These are phyloP conservation scores for Ailuropoda melanoleuca DNA, from an alignment of 2,113 vertebrate genomes.

Conservation along the genomic window DNA sequence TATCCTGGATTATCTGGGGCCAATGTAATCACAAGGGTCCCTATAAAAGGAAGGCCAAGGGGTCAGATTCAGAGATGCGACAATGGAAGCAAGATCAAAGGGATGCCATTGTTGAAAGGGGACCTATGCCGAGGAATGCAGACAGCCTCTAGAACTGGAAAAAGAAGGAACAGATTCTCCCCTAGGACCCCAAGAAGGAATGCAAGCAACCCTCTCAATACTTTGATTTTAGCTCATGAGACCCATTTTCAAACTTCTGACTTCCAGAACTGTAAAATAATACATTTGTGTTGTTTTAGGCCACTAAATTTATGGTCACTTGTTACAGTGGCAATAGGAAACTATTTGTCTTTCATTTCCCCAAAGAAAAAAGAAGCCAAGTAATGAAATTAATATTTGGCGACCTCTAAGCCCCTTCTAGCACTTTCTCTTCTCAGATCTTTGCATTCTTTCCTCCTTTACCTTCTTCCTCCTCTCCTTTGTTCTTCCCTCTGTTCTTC, in stretches of 20 bases:
- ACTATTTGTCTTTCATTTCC: not conserved
- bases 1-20: not conserved
- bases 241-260: not conserved
- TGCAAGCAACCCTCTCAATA: not conserved
- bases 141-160: not conserved
- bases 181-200: not conserved
- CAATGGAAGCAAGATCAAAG: not conserved
- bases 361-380: not conserved
- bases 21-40: not conserved
- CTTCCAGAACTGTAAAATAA: not conserved
- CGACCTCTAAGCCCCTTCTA: not conserved
- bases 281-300: not conserved
- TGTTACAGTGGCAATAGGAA: not conserved
- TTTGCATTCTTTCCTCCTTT: not conserved
- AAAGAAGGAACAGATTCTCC: not conserved
- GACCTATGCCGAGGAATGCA: not conserved
- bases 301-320: not conserved
- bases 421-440: not conserved
- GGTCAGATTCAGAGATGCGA: not conserved
- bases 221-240: not conserved
- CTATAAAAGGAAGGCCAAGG: not conserved
- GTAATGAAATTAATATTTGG: not conserved
- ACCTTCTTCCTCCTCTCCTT: not conserved
- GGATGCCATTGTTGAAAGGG: not conserved
- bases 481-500: not conserved